Evolutionary conservation across 2,113 vertebrate species (phyloP), one percentile per base, ranked within the genome.

Genomic region (Clarias macrocephalus): DNA sequence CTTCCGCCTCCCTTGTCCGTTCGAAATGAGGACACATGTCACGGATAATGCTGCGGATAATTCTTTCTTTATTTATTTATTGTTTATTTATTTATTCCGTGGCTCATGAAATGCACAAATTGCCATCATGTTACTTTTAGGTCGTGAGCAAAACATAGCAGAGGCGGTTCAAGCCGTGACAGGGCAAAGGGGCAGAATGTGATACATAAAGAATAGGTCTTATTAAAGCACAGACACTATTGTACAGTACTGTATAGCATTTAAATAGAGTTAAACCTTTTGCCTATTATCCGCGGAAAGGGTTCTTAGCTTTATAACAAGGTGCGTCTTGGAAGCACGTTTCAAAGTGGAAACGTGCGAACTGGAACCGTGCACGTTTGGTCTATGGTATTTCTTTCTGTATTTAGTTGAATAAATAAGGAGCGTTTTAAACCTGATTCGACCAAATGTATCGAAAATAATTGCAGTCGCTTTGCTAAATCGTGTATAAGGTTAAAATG

Each of bases 11-110:
- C 81, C 28, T 63, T 72, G 56, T 87, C 81, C 48, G 59, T 56
- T 77, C 59, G 63, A 59, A 79, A 84, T 83, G 80, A 77, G 86
- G 56, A 83, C 86, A 77, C 60, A 62, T 73, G 79, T 75, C 85
- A 62, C 66, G 13, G 13, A 72, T 60, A 73, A 73, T n/a, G 75
- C 62, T 52, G 33, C 7, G n/a, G 37, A 76, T 72, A 15, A 18
- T 37, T 56, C 1, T 42, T 42, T 42, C 10, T 15, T 28, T 85
- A 37, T 81, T 62, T 13, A 37, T 76, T 28, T 42, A 59, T 42
- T n/a, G n/a, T n/a, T 42, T 42, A 42, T 16, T 28, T 85, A 62
- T 81, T 62, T 23, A 62, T 76, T 28, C n/a, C 48, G 48, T 48
- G 48, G 42, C 54, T 84, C 75, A 62, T 23, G 56, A 84, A 73